These are phyloP conservation scores for Pseudococcus viburni DNA, from an alignment of 2,888 invertebrate species.

Conservation along the genomic window DNA sequence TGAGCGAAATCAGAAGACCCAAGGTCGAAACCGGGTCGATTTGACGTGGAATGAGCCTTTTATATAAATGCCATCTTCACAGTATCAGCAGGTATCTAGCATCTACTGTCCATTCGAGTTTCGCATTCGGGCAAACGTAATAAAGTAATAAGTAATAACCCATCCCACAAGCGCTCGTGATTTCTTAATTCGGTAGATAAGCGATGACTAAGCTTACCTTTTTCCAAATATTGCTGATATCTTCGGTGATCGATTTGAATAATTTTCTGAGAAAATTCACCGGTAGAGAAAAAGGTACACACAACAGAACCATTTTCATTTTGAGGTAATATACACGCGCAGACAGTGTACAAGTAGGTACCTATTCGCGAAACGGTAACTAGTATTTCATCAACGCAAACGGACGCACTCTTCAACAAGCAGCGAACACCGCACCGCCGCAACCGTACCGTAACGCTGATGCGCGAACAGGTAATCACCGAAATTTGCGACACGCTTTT, in stretches of 20 bases:
- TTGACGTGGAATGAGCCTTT: too few relatives aligned
- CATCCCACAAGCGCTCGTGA: too few relatives aligned
- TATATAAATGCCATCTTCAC: too few relatives aligned
- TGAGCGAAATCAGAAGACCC: too few relatives aligned
- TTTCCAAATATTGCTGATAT: conserved; percentile 50
- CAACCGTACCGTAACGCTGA: neutral
- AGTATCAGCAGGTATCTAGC: too few relatives aligned
- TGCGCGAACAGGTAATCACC: neutral
- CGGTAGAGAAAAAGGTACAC: conserved; percentile 53
- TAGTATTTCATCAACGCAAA: neutral
- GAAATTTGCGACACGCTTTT: neutral
- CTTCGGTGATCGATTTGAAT: conserved; percentile 52
- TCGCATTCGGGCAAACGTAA: too few relatives aligned
- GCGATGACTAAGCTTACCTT: conserved; percentile 48
- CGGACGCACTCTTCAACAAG: too few relatives aligned
- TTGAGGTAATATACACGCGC: neutral
- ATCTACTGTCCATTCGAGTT: too few relatives aligned
- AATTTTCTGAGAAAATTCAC: conserved; percentile 57
- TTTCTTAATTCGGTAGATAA: too few relatives aligned
- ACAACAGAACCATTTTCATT: conserved; percentile 54
- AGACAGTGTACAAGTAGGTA: neutral
- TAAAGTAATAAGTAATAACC: too few relatives aligned
- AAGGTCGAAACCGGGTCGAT: too few relatives aligned
- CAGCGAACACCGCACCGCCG: neutral
- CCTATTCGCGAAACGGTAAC: too few relatives aligned